Evolutionary conservation across 1,140 invertebrate genomes (phyloP), one percentile per base, ranked within the genome.

Genomic region (Bicyclus anynana): DNA sequence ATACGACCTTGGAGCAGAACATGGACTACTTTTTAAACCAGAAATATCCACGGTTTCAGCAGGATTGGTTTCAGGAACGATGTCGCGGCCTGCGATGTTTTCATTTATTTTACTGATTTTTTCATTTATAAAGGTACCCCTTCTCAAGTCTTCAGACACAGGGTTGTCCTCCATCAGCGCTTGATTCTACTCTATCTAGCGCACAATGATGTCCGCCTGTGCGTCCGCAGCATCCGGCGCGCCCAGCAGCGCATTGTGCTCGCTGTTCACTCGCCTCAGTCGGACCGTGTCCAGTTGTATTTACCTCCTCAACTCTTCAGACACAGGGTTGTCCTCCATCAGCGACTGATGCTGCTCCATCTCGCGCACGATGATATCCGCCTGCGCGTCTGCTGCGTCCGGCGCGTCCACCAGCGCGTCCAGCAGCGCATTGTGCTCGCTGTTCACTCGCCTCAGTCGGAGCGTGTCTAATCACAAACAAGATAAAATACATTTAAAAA

Each of bases 141-240:
- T n/a, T n/a, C 92, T 84, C 13, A 91, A 67, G 62, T 91, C 89
- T n/a, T n/a, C n/a, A n/a, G n/a, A n/a, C n/a, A n/a, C n/a, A n/a
- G 90, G 90, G 69, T 90, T 89, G 69, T 92, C 87, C 63, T 92
- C n/a, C n/a, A 93, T 93, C 1, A 93, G 78, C 16, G 81, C 74
- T 12, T 89, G 77, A 61, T 92, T 90, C 60, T 91, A 79, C 65
- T 93, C 91, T 79, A 93, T 90, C 67, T 91, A 90, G 17, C 85
- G 78, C 1, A 91, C 90, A 60, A 94, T 93, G 59, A 90, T 83
- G 35, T 90, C 83, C 4, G 88, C 82, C 52, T 84, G 84, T 53
- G 67, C 65, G 4, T 77, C 77, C 0, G 61, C 61, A 1, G 58
- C 44, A 33, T 74, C 77, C 0, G 61, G 49, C 0, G 53, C 60